A percentile compares a stretch with the other conserved stretches of the same genome.
Evolutionary conservation across 92 coral and sea anemone genomes (phyloP).

Genomic region (Zoanthus sansibaricus): DNA sequence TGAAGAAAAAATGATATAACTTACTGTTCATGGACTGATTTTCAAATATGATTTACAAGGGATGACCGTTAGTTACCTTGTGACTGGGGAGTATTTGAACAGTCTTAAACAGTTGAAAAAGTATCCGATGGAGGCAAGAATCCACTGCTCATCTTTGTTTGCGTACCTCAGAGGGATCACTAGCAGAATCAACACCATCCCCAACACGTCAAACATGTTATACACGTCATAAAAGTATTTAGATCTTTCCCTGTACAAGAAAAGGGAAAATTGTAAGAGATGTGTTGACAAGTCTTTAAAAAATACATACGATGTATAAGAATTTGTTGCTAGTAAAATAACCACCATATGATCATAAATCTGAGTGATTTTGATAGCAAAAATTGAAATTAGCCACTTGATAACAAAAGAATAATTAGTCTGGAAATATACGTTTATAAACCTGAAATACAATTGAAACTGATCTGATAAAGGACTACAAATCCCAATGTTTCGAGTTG

Average conservation of each 20-base stretch:
- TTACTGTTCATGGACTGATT: background rate
- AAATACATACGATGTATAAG: background rate
- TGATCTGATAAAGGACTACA: too few species aligned
- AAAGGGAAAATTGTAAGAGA: too few species aligned
- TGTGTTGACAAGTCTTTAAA: background rate
- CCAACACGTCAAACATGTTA: slow-evolving; percentile 71
- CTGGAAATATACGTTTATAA: too few species aligned
- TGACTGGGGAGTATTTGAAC: slow-evolving; percentile 73
- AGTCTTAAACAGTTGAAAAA: slow-evolving; percentile 74
- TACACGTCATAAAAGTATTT: slow-evolving; percentile 27
- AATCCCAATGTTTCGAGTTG: too few species aligned
- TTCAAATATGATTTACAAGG: background rate
- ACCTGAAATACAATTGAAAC: too few species aligned
- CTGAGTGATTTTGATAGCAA: too few species aligned
- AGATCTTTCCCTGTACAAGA: slow-evolving; percentile 19
- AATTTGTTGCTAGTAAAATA: too few species aligned
- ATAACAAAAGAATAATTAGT: too few species aligned
- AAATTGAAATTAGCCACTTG: too few species aligned
- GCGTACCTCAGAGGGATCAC: slow-evolving; percentile 71
- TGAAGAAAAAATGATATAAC: too few species aligned
- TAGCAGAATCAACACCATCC: slow-evolving; percentile 52
- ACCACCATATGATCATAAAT: too few species aligned
- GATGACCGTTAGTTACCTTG: slow-evolving; percentile 47
- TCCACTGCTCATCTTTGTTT: slow-evolving; percentile 70
- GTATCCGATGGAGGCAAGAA: slow-evolving; percentile 69